phyloP scores from a whole-genome alignment of 2,113 vertebrate genomes.

The Sminthopsis crassicaudata region DNA sequence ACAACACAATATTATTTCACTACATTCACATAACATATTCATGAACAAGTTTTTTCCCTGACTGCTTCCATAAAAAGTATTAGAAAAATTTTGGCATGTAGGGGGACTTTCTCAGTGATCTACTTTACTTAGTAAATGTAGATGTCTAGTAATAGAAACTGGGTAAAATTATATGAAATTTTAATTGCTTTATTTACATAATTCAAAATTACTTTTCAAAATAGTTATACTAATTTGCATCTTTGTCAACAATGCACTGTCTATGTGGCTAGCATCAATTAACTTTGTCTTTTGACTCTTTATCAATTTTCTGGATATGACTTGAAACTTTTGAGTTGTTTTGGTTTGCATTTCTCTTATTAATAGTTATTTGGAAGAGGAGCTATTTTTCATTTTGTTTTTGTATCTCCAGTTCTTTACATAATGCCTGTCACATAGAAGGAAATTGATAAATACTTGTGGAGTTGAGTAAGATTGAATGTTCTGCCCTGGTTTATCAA shows the following conservation, averaged over 20 bases:
- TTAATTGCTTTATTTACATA: background rate
- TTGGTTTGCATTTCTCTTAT: background rate
- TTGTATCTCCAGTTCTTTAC: background rate
- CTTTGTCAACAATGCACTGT: background rate
- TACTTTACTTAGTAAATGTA: background rate
- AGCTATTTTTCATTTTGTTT: background rate
- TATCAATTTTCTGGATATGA: background rate
- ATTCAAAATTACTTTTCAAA: background rate
- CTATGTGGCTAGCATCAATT: background rate
- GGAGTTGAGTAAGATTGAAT: background rate
- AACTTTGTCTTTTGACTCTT: background rate
- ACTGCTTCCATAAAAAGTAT: background rate
- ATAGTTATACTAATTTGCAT: background rate
- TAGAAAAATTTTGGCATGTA: background rate
- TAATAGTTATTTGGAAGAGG: background rate
- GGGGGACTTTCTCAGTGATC: background rate
- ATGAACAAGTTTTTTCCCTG: too few species aligned
- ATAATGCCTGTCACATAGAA: background rate
- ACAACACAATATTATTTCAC: too few species aligned
- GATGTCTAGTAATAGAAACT: background rate
- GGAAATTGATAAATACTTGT: background rate
- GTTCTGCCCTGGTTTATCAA: background rate
- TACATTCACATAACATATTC: too few species aligned
- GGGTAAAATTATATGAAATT: background rate
- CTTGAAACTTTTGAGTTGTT: too few species aligned